Evolutionary conservation across 2,888 invertebrate genomes (phyloP).

Genomic region (Melieria picta): DNA sequence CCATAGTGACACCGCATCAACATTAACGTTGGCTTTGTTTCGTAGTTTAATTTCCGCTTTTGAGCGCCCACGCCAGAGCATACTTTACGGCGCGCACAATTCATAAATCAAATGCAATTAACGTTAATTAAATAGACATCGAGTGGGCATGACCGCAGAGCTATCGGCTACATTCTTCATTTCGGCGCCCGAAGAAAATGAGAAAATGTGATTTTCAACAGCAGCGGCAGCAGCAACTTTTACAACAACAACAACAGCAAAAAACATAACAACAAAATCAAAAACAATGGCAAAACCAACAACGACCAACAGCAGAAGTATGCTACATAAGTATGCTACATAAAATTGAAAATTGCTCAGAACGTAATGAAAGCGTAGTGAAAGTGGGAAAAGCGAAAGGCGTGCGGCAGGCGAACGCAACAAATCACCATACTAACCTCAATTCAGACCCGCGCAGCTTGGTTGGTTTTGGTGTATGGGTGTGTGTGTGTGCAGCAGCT

Average conservation of each 20-base stretch:
- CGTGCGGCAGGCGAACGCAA: not conserved
- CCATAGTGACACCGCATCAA: too few species aligned
- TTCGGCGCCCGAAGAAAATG: constrained; percentile 15
- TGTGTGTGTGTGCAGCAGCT: too few species aligned
- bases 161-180: constrained; percentile 21
- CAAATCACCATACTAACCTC: constrained; percentile 32
- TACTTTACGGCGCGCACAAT: not conserved
- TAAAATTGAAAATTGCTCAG: constrained; percentile 28
- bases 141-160: constrained; percentile 59
- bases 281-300: not conserved
- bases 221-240: not conserved
- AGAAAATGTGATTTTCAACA: constrained; percentile 26
- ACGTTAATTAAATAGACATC: constrained; percentile 63
- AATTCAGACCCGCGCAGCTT: not conserved
- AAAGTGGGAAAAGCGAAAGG: not conserved
- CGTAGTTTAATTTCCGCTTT: too few species aligned
- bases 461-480: too few species aligned
- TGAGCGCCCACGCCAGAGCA: too few species aligned
- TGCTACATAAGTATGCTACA: not conserved
- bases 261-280: constrained; percentile 4
- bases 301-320: not conserved
- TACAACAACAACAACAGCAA: constrained; percentile 13
- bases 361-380: constrained; percentile 14
- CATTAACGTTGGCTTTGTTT: too few species aligned
- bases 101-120: constrained; percentile 63